Base-by-base conservation (phyloP, 2,113 vertebrate species). In the Penelope pileata region DNA sequence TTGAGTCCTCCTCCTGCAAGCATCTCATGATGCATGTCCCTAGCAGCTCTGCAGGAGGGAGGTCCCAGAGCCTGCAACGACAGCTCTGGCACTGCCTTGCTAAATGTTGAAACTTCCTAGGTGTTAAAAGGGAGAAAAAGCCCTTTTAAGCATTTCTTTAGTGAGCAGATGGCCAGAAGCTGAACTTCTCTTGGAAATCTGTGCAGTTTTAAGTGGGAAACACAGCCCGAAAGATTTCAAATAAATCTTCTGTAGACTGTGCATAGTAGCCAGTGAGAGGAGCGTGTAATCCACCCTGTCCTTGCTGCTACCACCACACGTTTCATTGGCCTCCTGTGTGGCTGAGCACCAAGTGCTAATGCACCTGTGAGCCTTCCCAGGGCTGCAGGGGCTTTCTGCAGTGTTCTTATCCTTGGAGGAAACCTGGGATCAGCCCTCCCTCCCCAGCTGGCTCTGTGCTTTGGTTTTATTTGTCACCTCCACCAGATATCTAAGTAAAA, bases 151-250 rank as follows among this genome's bases (percentile, higher is more conserved):
- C 2, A 1, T 29, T 80, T 48, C 40, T 70, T 76, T 53, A 42
- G 82, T 36, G 75, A 93, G 18, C 30, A 93, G 63, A 32, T 69
- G 67, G 74, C 75, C 82, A 83, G 63, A 67, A 88, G 54, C 79
- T 91, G 79, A 94, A 77, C 75, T 83, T 81, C 76, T 77, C 40
- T 30, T 89, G 43, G 26, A 91, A 91, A 85, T 38, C 63, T 26
- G 7, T 50, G 36, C 36, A 22, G 21, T 42, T 75, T 62, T 38
- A 94, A 94, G 66, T 48, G 40, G 63, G 67, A 93, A 90, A 91
- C 36, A 22, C 1, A 3, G 54, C 30, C 45, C 32, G 40, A 62
- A 76, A 86, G 79, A 88, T 66, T 83, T 87, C 3, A 87, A 88
- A 82, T 87, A 85, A 68, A 87, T 47, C 68, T 59, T 12, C 42